A percentile compares a stretch with the other conserved stretches of the same genome.
Conservation (phyloP, 2,888 invertebrate genomes). For the Erebia palarica region DNA sequence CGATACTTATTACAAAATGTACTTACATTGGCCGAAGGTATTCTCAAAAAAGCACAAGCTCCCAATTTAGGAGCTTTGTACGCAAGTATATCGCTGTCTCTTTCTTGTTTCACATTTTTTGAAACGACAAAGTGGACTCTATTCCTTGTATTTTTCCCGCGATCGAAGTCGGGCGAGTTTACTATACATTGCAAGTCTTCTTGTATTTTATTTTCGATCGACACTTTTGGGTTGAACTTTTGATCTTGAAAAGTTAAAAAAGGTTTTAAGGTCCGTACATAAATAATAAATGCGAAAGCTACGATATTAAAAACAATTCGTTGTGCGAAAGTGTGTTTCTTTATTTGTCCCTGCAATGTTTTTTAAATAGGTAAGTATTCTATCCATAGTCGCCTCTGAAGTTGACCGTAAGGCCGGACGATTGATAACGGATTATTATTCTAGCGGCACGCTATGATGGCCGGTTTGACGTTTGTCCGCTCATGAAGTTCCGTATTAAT, state of each 20-base stretch:
- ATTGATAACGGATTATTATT: too few species aligned
- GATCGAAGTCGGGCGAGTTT: background rate
- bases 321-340: too few species aligned
- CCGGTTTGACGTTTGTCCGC: too few species aligned
- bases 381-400: too few species aligned
- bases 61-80: slow-evolving; percentile 36
- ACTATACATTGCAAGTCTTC: background rate
- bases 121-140: slow-evolving; percentile 10
- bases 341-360: too few species aligned
- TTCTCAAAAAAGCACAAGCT: slow-evolving; percentile 38
- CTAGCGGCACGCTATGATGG: too few species aligned
- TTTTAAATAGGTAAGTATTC: too few species aligned
- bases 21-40: slow-evolving; percentile 36
- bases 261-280: background rate
- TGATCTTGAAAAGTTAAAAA: slow-evolving; percentile 15
- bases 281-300: too few species aligned
- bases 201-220: background rate
- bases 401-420: too few species aligned
- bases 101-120: slow-evolving; percentile 18
- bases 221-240: slow-evolving; percentile 8
- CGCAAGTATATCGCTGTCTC: slow-evolving; percentile 3
- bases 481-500: too few species aligned
- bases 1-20: too few species aligned
- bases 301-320: too few species aligned
- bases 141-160: slow-evolving; percentile 1